phyloP scores from a whole-genome alignment of 2,113 vertebrate genomes.

The Xiphorhynchus elegans region DNA sequence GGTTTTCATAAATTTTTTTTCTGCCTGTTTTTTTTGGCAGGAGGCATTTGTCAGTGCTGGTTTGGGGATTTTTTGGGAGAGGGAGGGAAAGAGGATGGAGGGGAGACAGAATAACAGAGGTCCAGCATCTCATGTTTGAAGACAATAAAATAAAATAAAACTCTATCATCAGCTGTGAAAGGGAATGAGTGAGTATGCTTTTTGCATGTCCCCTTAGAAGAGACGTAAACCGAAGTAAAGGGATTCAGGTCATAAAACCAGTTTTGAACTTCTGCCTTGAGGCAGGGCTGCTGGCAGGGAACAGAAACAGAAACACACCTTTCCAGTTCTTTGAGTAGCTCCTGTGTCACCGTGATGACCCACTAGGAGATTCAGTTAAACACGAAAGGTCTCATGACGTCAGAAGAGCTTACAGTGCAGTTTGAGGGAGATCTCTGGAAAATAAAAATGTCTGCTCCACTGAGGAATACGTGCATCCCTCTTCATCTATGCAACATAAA shows the following conservation, averaged over 20 bases:
- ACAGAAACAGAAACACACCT: not conserved
- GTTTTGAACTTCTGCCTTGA: not conserved
- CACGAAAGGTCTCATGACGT: not conserved
- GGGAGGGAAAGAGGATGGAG: fast-evolving
- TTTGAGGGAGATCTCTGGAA: not conserved
- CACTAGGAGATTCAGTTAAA: not conserved
- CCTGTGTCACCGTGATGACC: not conserved
- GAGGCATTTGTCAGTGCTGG: fast-evolving
- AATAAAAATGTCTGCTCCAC: not conserved
- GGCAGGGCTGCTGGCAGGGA: not conserved
- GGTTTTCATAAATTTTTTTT: not conserved
- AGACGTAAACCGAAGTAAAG: not conserved
- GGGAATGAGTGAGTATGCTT: not conserved
- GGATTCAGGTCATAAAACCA: not conserved
- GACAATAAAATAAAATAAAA: not conserved
- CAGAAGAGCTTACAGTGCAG: not conserved
- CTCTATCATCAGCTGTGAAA: not conserved
- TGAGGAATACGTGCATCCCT: not conserved
- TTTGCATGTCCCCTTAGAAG: not conserved
- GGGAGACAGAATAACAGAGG: not conserved
- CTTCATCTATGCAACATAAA: not conserved
- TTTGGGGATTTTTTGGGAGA: not conserved
- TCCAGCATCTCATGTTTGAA: not conserved
- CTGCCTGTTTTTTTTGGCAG: fast-evolving
- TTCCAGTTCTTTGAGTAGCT: not conserved